These are phyloP conservation scores for Amphipyra tragopoginis DNA, from an alignment of 2,888 invertebrate genomes.

Conservation along the genomic window DNA sequence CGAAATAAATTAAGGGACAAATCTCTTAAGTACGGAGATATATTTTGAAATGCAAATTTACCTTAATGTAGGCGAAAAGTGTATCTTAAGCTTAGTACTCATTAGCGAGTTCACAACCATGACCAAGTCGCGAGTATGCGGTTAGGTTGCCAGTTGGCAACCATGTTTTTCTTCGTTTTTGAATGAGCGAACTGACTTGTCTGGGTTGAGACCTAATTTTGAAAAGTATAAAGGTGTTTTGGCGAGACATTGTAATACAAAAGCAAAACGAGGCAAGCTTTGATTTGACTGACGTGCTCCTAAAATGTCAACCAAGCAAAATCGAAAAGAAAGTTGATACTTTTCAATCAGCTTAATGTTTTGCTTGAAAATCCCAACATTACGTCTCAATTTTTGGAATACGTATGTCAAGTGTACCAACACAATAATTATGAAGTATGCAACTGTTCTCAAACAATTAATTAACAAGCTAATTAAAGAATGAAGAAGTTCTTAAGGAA, in stretches of 20 bases:
- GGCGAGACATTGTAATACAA: neutral
- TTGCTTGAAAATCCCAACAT: no score
- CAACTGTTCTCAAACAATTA: constrained; percentile 10
- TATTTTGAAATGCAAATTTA: constrained; percentile 59
- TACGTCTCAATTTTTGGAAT: no score
- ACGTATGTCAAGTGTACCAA: neutral
- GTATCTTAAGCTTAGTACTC: constrained; percentile 43
- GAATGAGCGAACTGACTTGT: constrained; percentile 9
- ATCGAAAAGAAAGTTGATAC: no score
- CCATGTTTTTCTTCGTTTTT: constrained; percentile 34
- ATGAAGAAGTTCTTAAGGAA: constrained; percentile 26
- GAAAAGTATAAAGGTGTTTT: neutral
- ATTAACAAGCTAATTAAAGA: constrained; percentile 34
- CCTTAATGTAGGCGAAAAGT: constrained; percentile 32
- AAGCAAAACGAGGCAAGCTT: no score
- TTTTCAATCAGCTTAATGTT: no score
- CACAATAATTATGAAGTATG: neutral
- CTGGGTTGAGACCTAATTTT: constrained; percentile 25
- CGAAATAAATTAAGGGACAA: constrained; percentile 55
- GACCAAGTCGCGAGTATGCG: constrained; percentile 45
- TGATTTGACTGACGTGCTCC: no score
- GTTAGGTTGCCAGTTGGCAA: constrained; percentile 39
- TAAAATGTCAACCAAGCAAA: no score
- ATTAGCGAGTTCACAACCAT: constrained; percentile 43
- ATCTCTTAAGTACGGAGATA: constrained; percentile 51